Evolutionary conservation across 2,888 invertebrate species (phyloP), one percentile per base, ranked within the genome.

Genomic region (Lasioglossum oenotherae): DNA sequence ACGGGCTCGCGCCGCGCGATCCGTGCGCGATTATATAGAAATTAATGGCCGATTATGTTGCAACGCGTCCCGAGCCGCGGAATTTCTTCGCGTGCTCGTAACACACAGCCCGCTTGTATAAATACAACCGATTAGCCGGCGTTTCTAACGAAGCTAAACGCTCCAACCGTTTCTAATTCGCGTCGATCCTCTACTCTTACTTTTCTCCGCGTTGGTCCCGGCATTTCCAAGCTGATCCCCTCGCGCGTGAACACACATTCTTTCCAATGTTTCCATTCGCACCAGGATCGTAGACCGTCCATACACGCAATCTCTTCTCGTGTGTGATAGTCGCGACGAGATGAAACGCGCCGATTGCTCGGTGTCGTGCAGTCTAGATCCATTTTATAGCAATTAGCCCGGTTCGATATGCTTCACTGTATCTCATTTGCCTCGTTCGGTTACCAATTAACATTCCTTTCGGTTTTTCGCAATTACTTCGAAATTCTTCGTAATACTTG

Each of bases 1-100:
- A 23, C 19, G 6, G 6, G 6, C 23, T 53, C 23, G 23, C 53
- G 46, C 35, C 53, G 35, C 72, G 5, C 14, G 19, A 41, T 69
- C 69, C 69, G 19, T 1, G 16, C 73, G n/a, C 64, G 75, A 84
- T 84, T 83, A 84, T 78, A 78, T 16, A 74, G 35, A 72, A 78
- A 83, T 78, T 57, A 74, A 82, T 82, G 38, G 19, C 38, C 14
- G 31, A 8, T n/a, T 67, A n/a, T n/a, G 27, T n/a, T 12, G 38
- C 14, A n/a, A 69, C 35, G 38, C 53, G 53, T 53, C 23, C 73
- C 38, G 49, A 3, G 53, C 16, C 73, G 53, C 27, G 53, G 46
- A 35, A 46, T 60, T 69, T 78, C 49, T 38, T 19, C 53, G 71
- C 46, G 14, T 69, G 53, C 38, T 44, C 60, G 19, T 44, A 74